Evolutionary conservation across 2,113 vertebrate genomes (phyloP), one percentile per base, ranked within the genome.

Genomic region (Eira barbara): DNA sequence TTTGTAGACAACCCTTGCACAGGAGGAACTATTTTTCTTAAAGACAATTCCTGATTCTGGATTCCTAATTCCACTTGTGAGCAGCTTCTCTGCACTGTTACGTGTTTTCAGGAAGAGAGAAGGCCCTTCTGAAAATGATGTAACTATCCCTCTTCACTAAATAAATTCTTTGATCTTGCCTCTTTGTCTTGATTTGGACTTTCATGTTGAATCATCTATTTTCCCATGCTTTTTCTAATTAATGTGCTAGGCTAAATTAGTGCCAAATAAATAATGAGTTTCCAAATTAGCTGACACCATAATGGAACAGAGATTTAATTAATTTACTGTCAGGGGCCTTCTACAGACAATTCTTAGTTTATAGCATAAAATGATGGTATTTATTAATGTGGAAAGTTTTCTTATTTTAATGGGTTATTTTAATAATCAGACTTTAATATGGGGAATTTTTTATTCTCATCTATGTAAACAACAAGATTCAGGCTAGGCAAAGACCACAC

Each of bases 201-300:
- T 99, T 97, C n/a, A 15, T 98, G 97, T 98, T 86, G 94, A 98
- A 98, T 97, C 91, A 96, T 93, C 97, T 95, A 91, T 95, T 98
- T 98, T 98, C 97, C 94, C 92, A 96, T 98, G 97, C 63, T 95
- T 81, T 98, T 95, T 98, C 97, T 98, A 98, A 98, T 98, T 98
- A 98, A 98, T 98, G 98, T 98, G 96, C 98, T 98, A 95, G 96
- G 98, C 97, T 98, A 98, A 98, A 98, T 98, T 98, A 98, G 98
- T 98, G 97, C 96, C 98, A 99, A 98, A 99, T 98, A 98, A 99
- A 98, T 98, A 99, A 98, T 98, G 97, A 98, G 87, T 96, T 99
- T 98, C 92, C 95, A 98, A 98, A 98, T 98, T 98, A 98, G 96
- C 96, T 98, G 95, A 98, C 96, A 97, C 74, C 97, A 97, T 98